Conservation (phyloP, 23 tunicate genomes). For the Trididemnum miniatum region DNA sequence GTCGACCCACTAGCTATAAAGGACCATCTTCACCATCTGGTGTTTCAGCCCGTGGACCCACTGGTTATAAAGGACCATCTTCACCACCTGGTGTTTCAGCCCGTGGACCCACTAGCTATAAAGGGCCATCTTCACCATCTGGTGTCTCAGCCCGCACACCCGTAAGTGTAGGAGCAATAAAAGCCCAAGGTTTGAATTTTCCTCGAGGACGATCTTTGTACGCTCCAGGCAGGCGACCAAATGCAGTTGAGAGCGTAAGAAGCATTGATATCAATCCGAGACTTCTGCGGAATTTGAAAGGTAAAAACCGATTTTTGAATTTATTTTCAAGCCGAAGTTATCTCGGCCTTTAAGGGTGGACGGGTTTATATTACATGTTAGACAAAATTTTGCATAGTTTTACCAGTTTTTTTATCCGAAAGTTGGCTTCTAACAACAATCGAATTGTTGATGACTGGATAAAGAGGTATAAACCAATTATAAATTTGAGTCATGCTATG, state of each 20-base stretch:
- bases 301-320: no score
- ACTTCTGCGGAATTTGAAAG: not conserved
- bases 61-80: not conserved
- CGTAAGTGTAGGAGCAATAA: not conserved
- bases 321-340: no score
- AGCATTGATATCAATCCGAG: not conserved
- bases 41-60: not conserved
- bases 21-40: not conserved
- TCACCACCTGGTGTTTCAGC: not conserved
- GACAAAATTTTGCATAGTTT: no score
- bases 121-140: not conserved
- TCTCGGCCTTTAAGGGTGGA: no score
- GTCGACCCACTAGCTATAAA: no score
- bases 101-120: not conserved
- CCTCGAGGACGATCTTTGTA: not conserved
- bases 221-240: conserved; percentile 6
- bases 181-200: not conserved
- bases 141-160: not conserved
- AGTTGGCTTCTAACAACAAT: no score
- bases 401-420: no score
- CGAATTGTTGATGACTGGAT: no score
- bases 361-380: no score
- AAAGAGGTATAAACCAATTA: no score
- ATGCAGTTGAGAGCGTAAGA: not conserved
- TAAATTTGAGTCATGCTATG: no score